Base-by-base conservation (phyloP, 2,888 invertebrate genomes). In the Drosophila neotestacea region DNA sequence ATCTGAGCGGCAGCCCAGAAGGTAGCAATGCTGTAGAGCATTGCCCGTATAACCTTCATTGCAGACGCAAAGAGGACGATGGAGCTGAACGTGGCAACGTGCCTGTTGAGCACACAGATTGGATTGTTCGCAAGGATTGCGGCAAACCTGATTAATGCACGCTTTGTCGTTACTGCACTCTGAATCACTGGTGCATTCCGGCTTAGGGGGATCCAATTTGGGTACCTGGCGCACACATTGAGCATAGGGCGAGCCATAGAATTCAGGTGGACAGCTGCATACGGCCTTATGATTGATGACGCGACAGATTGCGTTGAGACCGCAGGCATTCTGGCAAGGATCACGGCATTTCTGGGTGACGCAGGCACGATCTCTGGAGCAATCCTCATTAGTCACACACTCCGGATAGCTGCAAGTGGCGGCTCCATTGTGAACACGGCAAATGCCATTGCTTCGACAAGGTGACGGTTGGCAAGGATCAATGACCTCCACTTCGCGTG, bases 381-480 rank as follows among this genome's bases (percentile, higher is more conserved):
- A 98, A 84, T 98, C 97, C n/a, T 96, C 95, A 90, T 97, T 97
- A 59, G 96, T 95, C 4, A 97, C 93, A 91, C 98, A 98, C 92
- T 97, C 98, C 0, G 97, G 97, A 92, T 97, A 97, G 60, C 94
- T 94, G 88, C 97, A 97, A 56, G 94, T 94, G 0, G 96, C 96
- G 4, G 94, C 94, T 13, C 94, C 94, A 73, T 96, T 96, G 67
- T 95, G 93, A 0, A 95, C 94, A 64, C 95, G 94, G 90, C 98
- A 98, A 76, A 96, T 95, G 5, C 97, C 97, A 86, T 97, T 97
- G 54, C 95, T 94, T 47, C 95, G 95, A 89, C 97, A 98, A 0
- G 97, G 97, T 44, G 96, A 96, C 67, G 97, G 96, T 89, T 95
- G 95, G 93, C 97, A 97, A n/a, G 96, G 96, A 91, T 97, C 95